Conservation (phyloP, 1,140 invertebrate genomes). For the Pantala flavescens region DNA sequence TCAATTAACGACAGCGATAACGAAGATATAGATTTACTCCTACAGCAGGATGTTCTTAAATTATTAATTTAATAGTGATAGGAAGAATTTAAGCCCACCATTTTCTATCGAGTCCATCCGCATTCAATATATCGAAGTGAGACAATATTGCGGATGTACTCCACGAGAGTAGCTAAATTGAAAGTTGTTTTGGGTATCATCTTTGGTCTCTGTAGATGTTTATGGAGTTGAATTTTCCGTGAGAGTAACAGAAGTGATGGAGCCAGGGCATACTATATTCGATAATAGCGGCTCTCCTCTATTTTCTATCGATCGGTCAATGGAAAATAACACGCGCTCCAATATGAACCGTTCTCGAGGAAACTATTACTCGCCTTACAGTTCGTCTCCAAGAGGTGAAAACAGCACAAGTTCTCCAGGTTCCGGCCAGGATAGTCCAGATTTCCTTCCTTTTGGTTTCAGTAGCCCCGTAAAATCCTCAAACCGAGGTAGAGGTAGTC, state of each 20-base stretch:
- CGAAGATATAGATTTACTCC: too few relatives aligned
- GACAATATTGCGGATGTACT: too few relatives aligned
- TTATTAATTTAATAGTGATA: too few relatives aligned
- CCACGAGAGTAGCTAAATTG: too few relatives aligned
- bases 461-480: background rate
- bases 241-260: background rate
- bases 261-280: background rate
- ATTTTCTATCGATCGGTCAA: background rate
- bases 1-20: too few relatives aligned
- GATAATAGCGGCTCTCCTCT: background rate
- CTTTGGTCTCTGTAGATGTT: too few relatives aligned
- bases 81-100: too few relatives aligned
- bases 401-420: background rate
- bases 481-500: background rate
- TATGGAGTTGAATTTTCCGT: background rate
- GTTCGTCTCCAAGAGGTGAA: background rate
- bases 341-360: background rate
- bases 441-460: background rate
- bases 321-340: background rate
- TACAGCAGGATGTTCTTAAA: too few relatives aligned
- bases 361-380: background rate
- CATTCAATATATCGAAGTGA: too few relatives aligned
- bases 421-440: background rate
- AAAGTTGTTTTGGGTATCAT: too few relatives aligned
- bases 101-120: too few relatives aligned